Conservation (phyloP, 1,140 invertebrate genomes). For the Holotrichia oblita region DNA sequence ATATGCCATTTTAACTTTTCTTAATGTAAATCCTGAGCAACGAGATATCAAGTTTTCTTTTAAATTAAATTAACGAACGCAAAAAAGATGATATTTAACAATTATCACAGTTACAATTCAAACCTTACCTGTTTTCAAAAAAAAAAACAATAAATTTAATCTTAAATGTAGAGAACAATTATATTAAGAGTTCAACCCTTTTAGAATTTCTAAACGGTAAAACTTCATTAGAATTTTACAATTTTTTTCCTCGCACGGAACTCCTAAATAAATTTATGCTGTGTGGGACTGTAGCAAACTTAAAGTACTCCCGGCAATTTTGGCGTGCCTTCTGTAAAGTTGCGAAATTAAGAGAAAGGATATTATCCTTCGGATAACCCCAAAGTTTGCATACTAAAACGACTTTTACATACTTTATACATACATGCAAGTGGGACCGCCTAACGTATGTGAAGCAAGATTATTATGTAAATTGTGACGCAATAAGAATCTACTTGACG, state of each 20-base stretch:
- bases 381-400: background rate
- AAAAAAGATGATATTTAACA: too few species aligned
- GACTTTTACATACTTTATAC: background rate
- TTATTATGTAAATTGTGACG: constrained; percentile 4
- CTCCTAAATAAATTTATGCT: background rate
- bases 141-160: too few species aligned
- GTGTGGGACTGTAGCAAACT: background rate
- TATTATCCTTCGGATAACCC: constrained; percentile 16
- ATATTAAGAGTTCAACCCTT: too few species aligned
- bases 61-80: too few species aligned
- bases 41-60: too few species aligned
- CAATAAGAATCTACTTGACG: background rate
- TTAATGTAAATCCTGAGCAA: too few species aligned
- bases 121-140: too few species aligned
- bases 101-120: too few species aligned
- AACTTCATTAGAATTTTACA: background rate
- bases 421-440: background rate
- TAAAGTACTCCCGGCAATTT: constrained; percentile 16
- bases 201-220: background rate
- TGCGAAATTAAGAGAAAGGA: constrained; percentile 3
- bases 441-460: background rate
- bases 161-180: too few species aligned
- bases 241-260: background rate
- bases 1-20: too few species aligned
- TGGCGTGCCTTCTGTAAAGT: background rate